phyloP scores from a whole-genome alignment of 2,797 vertebrate species.

The Garrulus glandarius region DNA sequence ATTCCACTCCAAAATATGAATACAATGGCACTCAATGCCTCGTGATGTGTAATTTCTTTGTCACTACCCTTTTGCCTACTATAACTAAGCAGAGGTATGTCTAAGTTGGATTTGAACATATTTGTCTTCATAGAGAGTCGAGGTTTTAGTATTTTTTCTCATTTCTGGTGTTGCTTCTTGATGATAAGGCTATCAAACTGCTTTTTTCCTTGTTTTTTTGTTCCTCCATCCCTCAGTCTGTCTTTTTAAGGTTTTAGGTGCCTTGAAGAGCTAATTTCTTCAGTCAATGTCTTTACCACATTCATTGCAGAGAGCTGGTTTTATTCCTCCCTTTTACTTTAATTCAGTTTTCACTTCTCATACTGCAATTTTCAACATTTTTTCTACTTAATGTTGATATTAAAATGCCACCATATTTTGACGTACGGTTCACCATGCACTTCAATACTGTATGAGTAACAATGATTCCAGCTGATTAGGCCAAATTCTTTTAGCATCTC shows the following conservation, averaged over 20 bases:
- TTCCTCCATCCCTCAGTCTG: not conserved
- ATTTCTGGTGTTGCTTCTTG: not conserved
- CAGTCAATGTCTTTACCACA: not conserved
- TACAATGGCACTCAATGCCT: not conserved
- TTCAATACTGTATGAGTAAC: not conserved
- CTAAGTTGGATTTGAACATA: not conserved
- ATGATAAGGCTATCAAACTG: not conserved
- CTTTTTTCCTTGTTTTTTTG: not conserved
- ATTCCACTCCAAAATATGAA: not conserved
- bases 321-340: not conserved
- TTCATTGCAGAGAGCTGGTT: not conserved
- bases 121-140: not conserved
- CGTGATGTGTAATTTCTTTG: not conserved
- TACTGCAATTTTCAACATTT: not conserved
- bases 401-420: not conserved
- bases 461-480: not conserved
- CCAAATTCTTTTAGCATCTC: not conserved
- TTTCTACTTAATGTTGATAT: not conserved
- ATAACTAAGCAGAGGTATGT: not conserved
- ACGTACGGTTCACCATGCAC: rapidly evolving
- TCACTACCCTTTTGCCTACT: not conserved
- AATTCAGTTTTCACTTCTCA: not conserved
- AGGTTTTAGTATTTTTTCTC: not conserved
- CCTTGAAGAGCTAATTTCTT: not conserved
- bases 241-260: not conserved